Base-by-base conservation (phyloP, 2,888 invertebrate species). In the Cecidostiba fungosa region DNA sequence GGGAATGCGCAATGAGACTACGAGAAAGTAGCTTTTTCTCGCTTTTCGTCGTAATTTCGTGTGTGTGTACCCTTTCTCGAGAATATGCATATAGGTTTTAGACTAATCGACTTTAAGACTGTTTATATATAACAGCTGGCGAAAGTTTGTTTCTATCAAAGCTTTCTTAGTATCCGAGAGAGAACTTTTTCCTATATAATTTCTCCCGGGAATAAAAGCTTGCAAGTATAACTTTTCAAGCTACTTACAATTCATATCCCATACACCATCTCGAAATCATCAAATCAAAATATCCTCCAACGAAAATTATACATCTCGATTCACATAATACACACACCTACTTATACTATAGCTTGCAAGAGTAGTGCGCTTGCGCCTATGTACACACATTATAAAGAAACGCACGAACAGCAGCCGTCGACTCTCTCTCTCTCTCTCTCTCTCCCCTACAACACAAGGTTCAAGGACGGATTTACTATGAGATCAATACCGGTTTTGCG, bases 381-480 rank as follows among this genome's bases (percentile, higher is more conserved):
- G 50, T 69, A 69, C n/a, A 82, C 26, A 32, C 14, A 66, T 66
- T 66, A 29, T 23, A 84, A 76, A 80, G 62, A 62, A 82, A 74
- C 81, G 81, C 81, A 81, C 54, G 72, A 54, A 19, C 39, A 70
- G 12, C 62, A 76, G 85, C 79, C 66, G 85, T 36, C 77, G 54
- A 79, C 76, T 23, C 76, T 47, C 77, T 62, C 26, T 69, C 79
- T 70, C 54, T 72, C 74, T 43, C 72, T 72, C 32, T 76, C 47
- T 81, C 81, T 54, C 69, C 62, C 79, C 78, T 76, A 77, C 77
- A 39, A 74, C 73, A 76, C 83, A 79, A 74, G 77, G 79, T 87
- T 85, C 85, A 83, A 87, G 83, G 87, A 72, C 82, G 76, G 70
- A 81, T 85, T 87, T 83, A 78, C 81, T 84, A 78, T 84, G 66